These are phyloP conservation scores for Phodopus roborovskii DNA, from an alignment of 2,113 vertebrate species.

Conservation along the genomic window DNA sequence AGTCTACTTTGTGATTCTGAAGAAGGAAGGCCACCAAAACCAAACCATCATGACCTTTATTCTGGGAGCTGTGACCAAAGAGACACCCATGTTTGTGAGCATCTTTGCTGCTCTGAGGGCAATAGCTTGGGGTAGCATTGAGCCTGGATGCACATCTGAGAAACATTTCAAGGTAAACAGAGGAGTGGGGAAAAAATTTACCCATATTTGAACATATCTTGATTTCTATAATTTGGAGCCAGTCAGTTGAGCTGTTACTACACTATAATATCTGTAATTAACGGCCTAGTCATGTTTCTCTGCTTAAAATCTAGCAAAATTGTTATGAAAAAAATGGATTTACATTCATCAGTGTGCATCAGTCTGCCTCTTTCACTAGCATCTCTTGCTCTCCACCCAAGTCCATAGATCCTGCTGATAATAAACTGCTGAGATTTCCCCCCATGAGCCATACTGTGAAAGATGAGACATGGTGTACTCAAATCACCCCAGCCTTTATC, in stretches of 20 bases:
- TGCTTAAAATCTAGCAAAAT: conserved; percentile 21
- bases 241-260: conserved; percentile 25
- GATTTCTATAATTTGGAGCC: conserved; percentile 42
- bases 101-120: not conserved
- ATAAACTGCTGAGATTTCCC: not conserved
- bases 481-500: not conserved
- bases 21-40: not conserved
- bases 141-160: not conserved
- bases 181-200: not conserved
- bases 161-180: not conserved
- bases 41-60: not conserved
- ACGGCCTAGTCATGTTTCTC: not conserved
- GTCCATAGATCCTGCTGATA: not conserved
- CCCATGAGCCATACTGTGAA: not conserved
- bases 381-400: not conserved
- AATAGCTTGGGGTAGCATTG: not conserved
- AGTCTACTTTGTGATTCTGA: conserved; percentile 32
- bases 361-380: not conserved
- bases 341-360: not conserved
- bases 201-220: not conserved
- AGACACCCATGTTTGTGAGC: not conserved
- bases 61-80: not conserved
- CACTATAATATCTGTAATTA: conserved; percentile 4
- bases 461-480: not conserved
- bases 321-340: not conserved